phyloP scores from a whole-genome alignment of 2,888 invertebrate genomes.

The Deilephila elpenor region DNA sequence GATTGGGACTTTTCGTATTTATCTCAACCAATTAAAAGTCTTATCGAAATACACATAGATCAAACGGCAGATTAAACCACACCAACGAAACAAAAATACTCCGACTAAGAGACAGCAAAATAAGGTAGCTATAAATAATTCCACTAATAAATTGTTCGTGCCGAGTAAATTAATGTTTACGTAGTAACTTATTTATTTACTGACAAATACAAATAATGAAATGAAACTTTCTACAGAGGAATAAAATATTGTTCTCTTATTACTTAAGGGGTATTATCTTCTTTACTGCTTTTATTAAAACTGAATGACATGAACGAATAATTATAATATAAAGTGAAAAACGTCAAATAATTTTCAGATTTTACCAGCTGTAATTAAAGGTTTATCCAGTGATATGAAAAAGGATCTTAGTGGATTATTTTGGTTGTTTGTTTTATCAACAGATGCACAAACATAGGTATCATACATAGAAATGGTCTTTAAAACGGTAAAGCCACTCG shows the following conservation, averaged over 20 bases:
- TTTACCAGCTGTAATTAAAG: too few species aligned
- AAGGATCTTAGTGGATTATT: too few species aligned
- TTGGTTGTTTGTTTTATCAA: too few species aligned
- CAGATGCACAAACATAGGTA: too few species aligned
- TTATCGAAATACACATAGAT: not conserved
- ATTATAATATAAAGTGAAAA: too few species aligned
- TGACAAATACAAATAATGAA: slow-evolving; percentile 2
- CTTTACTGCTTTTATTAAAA: not conserved
- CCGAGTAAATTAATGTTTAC: not conserved
- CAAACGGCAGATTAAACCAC: not conserved
- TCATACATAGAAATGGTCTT: too few species aligned
- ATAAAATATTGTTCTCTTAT: not conserved
- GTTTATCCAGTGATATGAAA: too few species aligned
- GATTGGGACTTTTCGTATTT: too few species aligned
- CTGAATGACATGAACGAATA: too few species aligned
- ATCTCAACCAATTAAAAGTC: not conserved
- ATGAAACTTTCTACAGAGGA: not conserved
- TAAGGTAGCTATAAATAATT: slow-evolving; percentile 17
- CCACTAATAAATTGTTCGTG: not conserved
- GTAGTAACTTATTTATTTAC: slow-evolving; percentile 15
- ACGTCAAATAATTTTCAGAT: too few species aligned
- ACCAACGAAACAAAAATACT: not conserved
- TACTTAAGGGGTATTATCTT: too few species aligned
- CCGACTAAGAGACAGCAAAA: not conserved
- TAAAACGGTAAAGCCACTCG: too few species aligned